phyloP scores from a whole-genome alignment of 2,797 vertebrate species.

The Phalloptychus januarius region DNA sequence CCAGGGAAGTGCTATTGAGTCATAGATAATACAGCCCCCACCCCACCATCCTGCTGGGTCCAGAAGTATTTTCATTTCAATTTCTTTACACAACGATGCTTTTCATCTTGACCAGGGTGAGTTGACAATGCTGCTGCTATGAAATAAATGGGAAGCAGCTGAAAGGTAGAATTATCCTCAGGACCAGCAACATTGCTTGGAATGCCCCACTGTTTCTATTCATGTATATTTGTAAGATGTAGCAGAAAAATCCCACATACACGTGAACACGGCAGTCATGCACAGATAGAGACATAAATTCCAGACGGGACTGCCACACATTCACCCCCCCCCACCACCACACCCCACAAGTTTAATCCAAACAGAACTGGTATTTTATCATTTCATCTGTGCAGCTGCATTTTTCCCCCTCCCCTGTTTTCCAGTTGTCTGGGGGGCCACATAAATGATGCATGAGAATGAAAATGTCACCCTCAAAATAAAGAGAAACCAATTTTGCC shows the following conservation, averaged over 20 bases:
- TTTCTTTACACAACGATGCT: slow-evolving; percentile 95
- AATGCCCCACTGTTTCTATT: slow-evolving; percentile 51
- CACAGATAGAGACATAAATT: slow-evolving; percentile 32
- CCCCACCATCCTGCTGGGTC: slow-evolving; percentile 87
- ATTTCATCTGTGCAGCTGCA: slow-evolving; percentile 79
- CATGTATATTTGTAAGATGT: slow-evolving; percentile 43
- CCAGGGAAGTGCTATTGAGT: slow-evolving; percentile 91
- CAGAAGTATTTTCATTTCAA: slow-evolving; percentile 97
- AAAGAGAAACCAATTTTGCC: slow-evolving; percentile 84
- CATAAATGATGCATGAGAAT: slow-evolving; percentile 92
- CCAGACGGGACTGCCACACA: slow-evolving; percentile 35
- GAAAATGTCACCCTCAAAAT: slow-evolving; percentile 89
- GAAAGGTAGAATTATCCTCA: slow-evolving; percentile 94
- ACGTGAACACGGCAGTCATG: slow-evolving; percentile 8
- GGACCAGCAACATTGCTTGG: slow-evolving; percentile 86
- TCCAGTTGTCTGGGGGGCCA: slow-evolving; percentile 83
- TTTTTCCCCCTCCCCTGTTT: slow-evolving; percentile 82
- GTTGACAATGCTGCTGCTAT: slow-evolving; percentile 87
- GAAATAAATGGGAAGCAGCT: slow-evolving; percentile 95
- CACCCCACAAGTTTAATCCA: slow-evolving; percentile 75
- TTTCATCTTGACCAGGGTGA: slow-evolving; percentile 91
- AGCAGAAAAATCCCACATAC: slow-evolving; percentile 17
- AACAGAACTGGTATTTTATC: slow-evolving; percentile 76
- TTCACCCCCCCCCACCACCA: slow-evolving; percentile 23
- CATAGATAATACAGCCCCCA: slow-evolving; percentile 89